Evolutionary conservation across 2,113 vertebrate species (phyloP), one percentile per base, ranked within the genome.

Genomic region (Setophaga petechia): DNA sequence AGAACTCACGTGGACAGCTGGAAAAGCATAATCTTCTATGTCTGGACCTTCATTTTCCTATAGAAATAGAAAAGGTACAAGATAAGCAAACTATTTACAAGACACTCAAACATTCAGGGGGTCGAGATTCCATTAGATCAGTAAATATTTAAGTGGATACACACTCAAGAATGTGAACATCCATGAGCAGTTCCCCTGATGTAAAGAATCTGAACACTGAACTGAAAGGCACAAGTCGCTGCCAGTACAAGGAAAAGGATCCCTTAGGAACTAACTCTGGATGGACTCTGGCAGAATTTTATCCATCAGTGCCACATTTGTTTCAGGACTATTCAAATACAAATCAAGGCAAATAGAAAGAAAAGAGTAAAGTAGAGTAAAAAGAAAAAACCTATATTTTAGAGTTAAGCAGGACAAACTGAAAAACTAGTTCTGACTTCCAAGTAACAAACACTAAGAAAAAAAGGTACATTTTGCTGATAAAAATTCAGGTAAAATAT

Each of bases 11-110:
- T 95, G 97, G 89, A 90, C 93, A 92, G 96, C 12, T 87, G 96
- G 90, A 97, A 97, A 98, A 94, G 87, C 49, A 43, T 97, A 97
- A 91, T 98, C 98, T 97, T 98, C 98, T 94, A 93, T 66, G 72
- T 98, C 98, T 97, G 97, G 98, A 90, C 95, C 96, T 96, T 98
- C 97, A 87, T 96, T 97, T 96, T 98, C 98, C 98, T 98, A 79
- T 10, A 76, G 94, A 93, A 90, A 98, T 19, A 96, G 91, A 88
- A 80, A 75, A 77, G 8, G 9, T 44, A 55, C 55, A 90, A 65
- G 39, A 58, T 93, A 66, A 95, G 77, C 14, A 73, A 94, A 67
- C 10, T 62, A 24, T 25, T 23, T 27, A 4, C 33, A 31, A 51
- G 25, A 54, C 25, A 84, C 4, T 68, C 68, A 55, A 49, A 73